Conservation (phyloP, 2,797 vertebrate species). For the Tangara arthus region DNA sequence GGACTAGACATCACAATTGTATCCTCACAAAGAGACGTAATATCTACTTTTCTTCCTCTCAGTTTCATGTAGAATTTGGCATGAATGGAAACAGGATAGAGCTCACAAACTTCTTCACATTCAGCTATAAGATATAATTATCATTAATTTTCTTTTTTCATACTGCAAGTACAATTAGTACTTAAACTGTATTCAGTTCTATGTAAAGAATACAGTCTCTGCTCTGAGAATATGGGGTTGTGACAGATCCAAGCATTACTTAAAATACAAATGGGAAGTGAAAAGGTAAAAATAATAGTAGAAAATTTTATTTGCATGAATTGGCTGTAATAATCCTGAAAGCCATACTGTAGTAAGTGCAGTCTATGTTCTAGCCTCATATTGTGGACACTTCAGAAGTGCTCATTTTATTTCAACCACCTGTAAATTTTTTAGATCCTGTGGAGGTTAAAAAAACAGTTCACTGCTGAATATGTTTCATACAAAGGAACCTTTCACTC, state of each 20-base stretch:
- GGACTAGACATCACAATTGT: not conserved
- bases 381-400: not conserved
- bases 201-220: not conserved
- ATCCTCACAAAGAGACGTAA: not conserved
- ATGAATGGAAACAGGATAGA: not conserved
- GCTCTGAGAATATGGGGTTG: not conserved
- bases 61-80: not conserved
- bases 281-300: slow-evolving; percentile 24
- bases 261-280: slow-evolving; percentile 1
- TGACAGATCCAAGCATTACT: not conserved
- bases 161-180: slow-evolving; percentile 11
- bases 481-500: not conserved
- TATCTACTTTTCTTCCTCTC: not conserved
- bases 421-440: not conserved
- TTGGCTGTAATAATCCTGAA: not conserved
- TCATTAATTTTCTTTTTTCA: slow-evolving; percentile 13
- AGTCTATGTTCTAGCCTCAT: not conserved
- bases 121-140: not conserved
- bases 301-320: not conserved
- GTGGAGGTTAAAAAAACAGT: not conserved
- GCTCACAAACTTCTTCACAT: not conserved
- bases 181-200: not conserved
- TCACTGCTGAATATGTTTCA: not conserved
- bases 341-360: not conserved
- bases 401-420: not conserved